Base-by-base conservation (phyloP, 1,140 invertebrate genomes). In the Cyrtorhinus lividipennis region DNA sequence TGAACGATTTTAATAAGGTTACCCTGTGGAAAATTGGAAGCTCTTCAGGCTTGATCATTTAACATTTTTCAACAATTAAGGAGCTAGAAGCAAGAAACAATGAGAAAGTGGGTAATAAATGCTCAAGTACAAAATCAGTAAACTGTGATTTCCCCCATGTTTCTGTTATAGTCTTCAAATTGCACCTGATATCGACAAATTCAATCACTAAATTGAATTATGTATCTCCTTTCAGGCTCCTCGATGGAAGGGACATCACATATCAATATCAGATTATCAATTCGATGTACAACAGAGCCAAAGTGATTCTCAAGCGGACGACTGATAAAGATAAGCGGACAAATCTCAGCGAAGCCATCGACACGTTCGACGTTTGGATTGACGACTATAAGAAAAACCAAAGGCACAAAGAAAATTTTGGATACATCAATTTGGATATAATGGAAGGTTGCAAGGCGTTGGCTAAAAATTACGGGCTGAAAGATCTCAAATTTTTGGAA, bases 221-320 rank as follows among this genome's bases (percentile, higher is more conserved):
- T n/a, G n/a, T n/a, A n/a, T n/a, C n/a, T n/a, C n/a, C n/a, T 64
- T 60, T 24, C 44, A 63, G 67, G 13, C 27, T 68, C 2, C 61
- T 76, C 53, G 70, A 73, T 5, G 74, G 71, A 0, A 70, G 72
- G 18, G 74, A 76, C 27, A 67, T 71, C 1, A 69, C 66, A 30
- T 75, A 74, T 65, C 73, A 75, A 38, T 74, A 69, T 65, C 72
- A 73, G 30, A 70, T 73, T 10, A 70, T 69, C n/a, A 73, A 70
- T 46, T 74, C 73, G 23, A 68, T 75, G 68, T 69, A 67, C 61
- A 69, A 66, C 38, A 67, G 74, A 3, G 69, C 72, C 0, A 75
- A 75, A 64, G 71, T 71, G 22, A 76, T 74, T 5, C 60, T 74
- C 10, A 71, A 72, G 56, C 70, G 73, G n/a, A 76, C 74, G 0